Evolutionary conservation across 2,113 vertebrate genomes (phyloP), one percentile per base, ranked within the genome.

Genomic region (Microtus ochrogaster): DNA sequence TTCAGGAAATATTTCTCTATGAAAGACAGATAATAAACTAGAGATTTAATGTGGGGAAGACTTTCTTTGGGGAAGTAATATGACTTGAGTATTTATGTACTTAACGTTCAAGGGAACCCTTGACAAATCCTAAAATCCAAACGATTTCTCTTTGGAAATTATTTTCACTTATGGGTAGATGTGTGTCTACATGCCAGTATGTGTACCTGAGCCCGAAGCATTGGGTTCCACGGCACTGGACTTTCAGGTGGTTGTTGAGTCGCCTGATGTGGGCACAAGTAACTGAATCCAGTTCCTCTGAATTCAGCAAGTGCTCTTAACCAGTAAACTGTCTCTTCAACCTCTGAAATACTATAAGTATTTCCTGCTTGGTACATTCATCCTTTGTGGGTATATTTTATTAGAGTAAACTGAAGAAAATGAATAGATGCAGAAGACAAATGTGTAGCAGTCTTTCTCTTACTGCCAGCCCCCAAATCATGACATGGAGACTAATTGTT

Each of bases 21-120:
- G 39, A 95, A 85, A 36, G 26, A 58, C 55, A 65, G 66, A 9
- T 39, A 22, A 44, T 52, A 73, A 82, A 49, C 76, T 61, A 96
- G 55, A 97, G 30, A 92, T 83, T 19, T 58, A 77, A 89, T 36
- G 73, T 89, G 72, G 79, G 33, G 49, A 87, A 95, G 47, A 11
- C 7, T 68, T 82, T 86, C 91, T 5, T 95, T 82, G 65, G 61
- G 33, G 21, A 90, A 88, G 19, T 63, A 72, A 92, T 93, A 44
- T 76, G 22, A 83, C 58, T 83, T 84, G 83, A 89, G 21, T 65
- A 65, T 91, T 95, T 89, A 93, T 70, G 1, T 78, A 92, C 84
- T 95, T 88, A 65, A 39, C 70, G 70, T 66, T 83, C n/a, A 96
- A 79, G 61, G 39, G 74, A 58, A 4, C 3, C 22, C 87, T 92